Conservation (phyloP, 1,140 invertebrate species). For the Nautilus pompilius region DNA sequence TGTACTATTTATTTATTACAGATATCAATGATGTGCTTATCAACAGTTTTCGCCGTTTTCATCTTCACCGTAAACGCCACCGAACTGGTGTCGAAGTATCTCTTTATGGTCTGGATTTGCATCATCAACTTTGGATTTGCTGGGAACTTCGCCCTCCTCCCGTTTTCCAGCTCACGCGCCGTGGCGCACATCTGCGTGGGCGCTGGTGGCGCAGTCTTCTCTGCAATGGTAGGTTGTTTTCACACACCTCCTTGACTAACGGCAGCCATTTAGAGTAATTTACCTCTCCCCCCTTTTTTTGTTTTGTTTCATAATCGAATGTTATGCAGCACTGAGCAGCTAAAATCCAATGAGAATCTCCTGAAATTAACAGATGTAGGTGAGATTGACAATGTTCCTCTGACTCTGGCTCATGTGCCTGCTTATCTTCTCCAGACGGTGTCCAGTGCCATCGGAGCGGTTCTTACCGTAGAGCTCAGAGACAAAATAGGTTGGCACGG, state of each 20-base stretch:
- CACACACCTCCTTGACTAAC: too few relatives aligned
- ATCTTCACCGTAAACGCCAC: conserved; percentile 12
- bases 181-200: neutral
- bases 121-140: conserved; percentile 16
- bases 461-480: conserved; percentile 27
- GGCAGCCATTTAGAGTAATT: too few relatives aligned
- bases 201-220: neutral
- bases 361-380: too few relatives aligned
- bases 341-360: too few relatives aligned
- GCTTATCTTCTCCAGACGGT: conserved; percentile 23
- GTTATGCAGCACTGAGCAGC: too few relatives aligned
- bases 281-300: too few relatives aligned
- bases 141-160: conserved; percentile 17
- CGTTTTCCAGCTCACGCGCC: conserved; percentile 8
- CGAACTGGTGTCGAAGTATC: conserved; percentile 5
- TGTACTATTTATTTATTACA: too few relatives aligned
- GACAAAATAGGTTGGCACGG: conserved; percentile 32
- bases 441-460: conserved; percentile 23
- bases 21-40: conserved; percentile 11
- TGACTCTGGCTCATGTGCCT: too few relatives aligned
- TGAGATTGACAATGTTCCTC: too few relatives aligned
- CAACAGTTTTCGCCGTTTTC: neutral
- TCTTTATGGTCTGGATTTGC: conserved; percentile 28
- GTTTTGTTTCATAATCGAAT: too few relatives aligned
- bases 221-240: conserved; percentile 1